Conservation (phyloP, 2,797 vertebrate species). For the Hydrophis major region DNA sequence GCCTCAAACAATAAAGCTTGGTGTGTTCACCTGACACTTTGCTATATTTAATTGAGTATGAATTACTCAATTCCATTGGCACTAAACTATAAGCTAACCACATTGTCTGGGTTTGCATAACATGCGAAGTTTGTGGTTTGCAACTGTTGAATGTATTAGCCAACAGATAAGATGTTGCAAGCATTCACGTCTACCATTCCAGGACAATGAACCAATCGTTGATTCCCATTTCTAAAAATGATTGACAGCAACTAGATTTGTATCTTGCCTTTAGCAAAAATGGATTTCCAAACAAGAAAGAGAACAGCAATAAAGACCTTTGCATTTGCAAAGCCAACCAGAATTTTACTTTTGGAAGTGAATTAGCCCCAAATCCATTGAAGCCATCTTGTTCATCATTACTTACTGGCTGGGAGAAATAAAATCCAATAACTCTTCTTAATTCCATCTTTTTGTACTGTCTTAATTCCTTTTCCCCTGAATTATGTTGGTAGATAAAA, state of each 20-base stretch:
- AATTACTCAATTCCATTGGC: background rate
- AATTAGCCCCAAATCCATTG: background rate
- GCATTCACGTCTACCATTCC: background rate
- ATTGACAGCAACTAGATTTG: background rate
- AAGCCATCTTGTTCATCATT: background rate
- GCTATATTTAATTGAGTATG: background rate
- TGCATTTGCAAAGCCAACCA: background rate
- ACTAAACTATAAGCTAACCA: background rate
- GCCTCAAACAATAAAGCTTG: background rate
- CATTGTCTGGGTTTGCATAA: background rate
- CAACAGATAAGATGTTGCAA: background rate
- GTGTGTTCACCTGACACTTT: background rate
- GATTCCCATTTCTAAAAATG: background rate
- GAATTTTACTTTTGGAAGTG: background rate
- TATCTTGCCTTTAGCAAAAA: background rate
- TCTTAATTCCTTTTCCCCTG: background rate
- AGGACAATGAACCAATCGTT: background rate
- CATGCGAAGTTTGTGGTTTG: background rate
- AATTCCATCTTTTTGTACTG: background rate
- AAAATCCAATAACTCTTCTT: background rate
- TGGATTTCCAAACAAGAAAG: background rate
- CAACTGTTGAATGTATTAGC: background rate
- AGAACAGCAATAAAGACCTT: background rate
- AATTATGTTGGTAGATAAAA: background rate
- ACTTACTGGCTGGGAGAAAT: background rate